Conservation (phyloP, 2,888 invertebrate species). For the Stratiomys singularior region DNA sequence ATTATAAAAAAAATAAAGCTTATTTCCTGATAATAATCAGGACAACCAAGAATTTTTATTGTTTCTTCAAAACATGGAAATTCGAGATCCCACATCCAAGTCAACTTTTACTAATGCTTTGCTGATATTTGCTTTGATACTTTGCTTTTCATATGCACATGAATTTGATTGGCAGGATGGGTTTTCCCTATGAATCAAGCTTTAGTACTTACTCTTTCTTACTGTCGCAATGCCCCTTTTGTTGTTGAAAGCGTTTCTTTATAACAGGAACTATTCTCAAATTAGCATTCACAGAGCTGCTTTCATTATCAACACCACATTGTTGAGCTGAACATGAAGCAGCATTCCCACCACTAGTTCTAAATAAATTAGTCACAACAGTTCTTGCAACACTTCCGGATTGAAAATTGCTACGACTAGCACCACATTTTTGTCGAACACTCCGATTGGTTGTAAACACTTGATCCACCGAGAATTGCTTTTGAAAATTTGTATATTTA, state of each 20-base stretch:
- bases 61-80: no score
- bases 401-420: background rate
- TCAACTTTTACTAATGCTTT: no score
- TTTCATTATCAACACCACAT: background rate
- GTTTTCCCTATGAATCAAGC: background rate
- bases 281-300: background rate
- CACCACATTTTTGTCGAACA: slow-evolving; percentile 28
- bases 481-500: slow-evolving; percentile 48
- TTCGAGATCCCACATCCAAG: no score
- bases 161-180: no score
- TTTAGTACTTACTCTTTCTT: slow-evolving; percentile 48
- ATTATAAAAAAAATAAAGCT: no score
- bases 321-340: background rate
- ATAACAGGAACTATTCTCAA: slow-evolving; percentile 21
- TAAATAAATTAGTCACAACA: background rate
- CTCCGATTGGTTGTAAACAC: slow-evolving; percentile 10
- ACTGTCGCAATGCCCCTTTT: slow-evolving; percentile 47
- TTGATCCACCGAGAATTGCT: slow-evolving; percentile 52
- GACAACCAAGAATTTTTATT: no score
- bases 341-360: background rate
- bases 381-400: background rate
- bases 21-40: no score
- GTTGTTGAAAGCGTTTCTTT: slow-evolving; percentile 18
- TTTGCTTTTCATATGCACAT: no score
- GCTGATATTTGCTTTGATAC: no score